Conservation (phyloP, 2,113 vertebrate genomes). For the Podocnemis expansa region DNA sequence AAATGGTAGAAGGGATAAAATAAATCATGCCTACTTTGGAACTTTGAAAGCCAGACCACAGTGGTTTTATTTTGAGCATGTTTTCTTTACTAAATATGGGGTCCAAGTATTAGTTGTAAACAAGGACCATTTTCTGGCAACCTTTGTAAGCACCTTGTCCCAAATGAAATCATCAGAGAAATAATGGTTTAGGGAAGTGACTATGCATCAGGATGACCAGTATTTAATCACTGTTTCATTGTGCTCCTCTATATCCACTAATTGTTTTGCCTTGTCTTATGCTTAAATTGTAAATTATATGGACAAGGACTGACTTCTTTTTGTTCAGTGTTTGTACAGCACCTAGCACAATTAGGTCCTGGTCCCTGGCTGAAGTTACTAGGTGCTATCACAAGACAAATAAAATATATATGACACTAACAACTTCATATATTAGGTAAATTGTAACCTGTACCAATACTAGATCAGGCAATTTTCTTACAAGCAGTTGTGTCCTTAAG, state of each 20-base stretch:
- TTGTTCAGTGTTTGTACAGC: background rate
- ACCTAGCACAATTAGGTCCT: background rate
- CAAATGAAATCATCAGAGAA: background rate
- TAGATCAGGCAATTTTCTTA: background rate
- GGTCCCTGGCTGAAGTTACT: no score
- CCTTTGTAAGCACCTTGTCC: background rate
- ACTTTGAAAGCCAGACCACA: background rate
- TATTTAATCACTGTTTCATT: background rate
- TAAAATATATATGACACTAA: background rate
- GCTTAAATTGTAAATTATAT: background rate
- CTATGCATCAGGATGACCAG: background rate
- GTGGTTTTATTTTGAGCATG: background rate
- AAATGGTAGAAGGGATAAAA: background rate
- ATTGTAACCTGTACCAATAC: background rate
- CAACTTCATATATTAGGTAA: no score
- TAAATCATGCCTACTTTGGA: background rate
- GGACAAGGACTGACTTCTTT: background rate
- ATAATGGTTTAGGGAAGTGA: background rate
- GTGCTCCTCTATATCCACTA: background rate
- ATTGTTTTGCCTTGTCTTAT: background rate
- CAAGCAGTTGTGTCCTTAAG: background rate
- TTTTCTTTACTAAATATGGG: background rate
- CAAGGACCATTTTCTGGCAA: background rate
- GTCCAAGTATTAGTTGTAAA: background rate
- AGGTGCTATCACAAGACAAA: background rate